These are phyloP conservation scores for Drosophila tropicalis DNA, from an alignment of 1,140 invertebrate species.

Conservation along the genomic window DNA sequence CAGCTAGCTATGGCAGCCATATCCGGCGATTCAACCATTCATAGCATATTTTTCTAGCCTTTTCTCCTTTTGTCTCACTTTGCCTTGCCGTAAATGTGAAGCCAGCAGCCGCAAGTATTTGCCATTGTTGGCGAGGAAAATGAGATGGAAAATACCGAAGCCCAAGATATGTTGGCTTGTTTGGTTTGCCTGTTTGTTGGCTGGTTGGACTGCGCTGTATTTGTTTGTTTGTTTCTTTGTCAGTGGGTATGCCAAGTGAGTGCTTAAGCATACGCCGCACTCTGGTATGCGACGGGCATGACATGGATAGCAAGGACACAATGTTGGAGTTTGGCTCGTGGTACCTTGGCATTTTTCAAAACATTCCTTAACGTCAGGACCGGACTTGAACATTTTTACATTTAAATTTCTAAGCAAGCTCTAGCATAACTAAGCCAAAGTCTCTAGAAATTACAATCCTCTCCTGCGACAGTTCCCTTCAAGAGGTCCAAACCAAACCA, in stretches of 20 bases:
- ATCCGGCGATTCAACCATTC: constrained; percentile 5
- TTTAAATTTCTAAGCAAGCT: background rate
- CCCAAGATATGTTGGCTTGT: constrained; percentile 32
- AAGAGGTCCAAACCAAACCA: background rate
- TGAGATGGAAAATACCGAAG: constrained; percentile 6
- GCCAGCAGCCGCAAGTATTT: constrained; percentile 14
- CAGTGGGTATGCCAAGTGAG: background rate
- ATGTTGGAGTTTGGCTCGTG: constrained; percentile 32
- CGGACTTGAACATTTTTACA: background rate
- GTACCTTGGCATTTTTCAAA: constrained; percentile 25
- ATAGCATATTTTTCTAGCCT: constrained; percentile 33
- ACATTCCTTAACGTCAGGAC: constrained; percentile 19
- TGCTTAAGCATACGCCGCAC: constrained; percentile 29
- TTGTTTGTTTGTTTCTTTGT: constrained; percentile 23
- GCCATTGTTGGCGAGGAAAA: constrained; percentile 14
- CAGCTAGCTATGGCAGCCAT: constrained; percentile 11
- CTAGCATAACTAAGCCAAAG: too few relatives aligned
- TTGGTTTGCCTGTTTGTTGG: constrained; percentile 27
- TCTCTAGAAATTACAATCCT: too few relatives aligned
- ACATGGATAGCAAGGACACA: constrained; percentile 35
- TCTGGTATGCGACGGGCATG: constrained; percentile 50
- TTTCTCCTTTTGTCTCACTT: constrained; percentile 18
- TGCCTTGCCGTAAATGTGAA: background rate
- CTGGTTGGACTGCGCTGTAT: constrained; percentile 31
- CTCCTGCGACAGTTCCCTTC: background rate